Percentiles rank a stretch among this genome's conserved stretches.
phyloP scores from a whole-genome alignment of 2,888 invertebrate species.

The Sthenelais limicola region DNA sequence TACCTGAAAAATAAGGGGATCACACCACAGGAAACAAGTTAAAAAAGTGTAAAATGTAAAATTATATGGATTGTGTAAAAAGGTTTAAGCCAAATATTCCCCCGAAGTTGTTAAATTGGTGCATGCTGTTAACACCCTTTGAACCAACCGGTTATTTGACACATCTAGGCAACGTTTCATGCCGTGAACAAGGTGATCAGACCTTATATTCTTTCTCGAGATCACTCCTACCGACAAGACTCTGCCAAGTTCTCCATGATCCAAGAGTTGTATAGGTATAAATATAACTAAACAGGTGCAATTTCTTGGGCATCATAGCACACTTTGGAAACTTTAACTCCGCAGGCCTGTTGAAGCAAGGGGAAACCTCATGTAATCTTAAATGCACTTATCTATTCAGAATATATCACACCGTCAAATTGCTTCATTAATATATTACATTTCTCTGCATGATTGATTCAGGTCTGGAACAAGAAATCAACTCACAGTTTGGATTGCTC shows the following conservation, averaged over 20 bases:
- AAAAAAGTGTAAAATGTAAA: too few species aligned
- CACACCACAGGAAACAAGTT: too few species aligned
- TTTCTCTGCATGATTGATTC: too few species aligned
- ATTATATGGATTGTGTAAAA: not conserved
- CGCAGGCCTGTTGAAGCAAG: conserved; percentile 33
- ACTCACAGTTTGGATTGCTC: too few species aligned
- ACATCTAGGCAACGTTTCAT: conserved; percentile 15
- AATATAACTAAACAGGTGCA: conserved; percentile 40
- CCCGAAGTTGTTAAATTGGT: not conserved
- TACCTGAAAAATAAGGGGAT: not conserved
- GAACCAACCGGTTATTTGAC: not conserved
- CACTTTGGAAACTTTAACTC: conserved; percentile 44
- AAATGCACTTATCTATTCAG: too few species aligned
- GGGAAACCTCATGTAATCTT: conserved; percentile 10
- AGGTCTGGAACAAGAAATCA: too few species aligned
- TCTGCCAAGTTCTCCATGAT: conserved; percentile 4
- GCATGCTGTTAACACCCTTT: too few species aligned
- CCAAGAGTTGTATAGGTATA: conserved; percentile 20
- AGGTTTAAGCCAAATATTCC: not conserved
- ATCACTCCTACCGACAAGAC: not conserved
- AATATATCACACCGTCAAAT: too few species aligned
- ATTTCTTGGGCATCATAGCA: conserved; percentile 48
- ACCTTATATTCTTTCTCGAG: conserved; percentile 7
- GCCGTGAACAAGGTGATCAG: not conserved
- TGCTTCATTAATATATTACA: too few species aligned